Conservation (phyloP, 2,113 vertebrate genomes). For the Callipepla californica region DNA sequence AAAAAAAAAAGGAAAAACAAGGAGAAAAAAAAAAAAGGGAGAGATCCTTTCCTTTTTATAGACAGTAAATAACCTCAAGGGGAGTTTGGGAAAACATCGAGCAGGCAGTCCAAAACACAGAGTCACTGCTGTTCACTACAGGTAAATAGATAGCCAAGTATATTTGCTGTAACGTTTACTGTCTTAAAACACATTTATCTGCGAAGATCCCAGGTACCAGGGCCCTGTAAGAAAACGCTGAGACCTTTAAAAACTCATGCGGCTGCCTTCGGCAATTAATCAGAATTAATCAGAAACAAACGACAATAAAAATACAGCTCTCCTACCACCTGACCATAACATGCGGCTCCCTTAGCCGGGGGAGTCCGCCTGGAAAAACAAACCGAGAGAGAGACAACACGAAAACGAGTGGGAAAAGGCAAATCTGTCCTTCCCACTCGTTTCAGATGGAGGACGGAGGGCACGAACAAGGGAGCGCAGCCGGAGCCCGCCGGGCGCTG, state of each 20-base stretch:
- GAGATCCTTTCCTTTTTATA: slow-evolving; percentile 35
- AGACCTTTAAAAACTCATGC: not conserved
- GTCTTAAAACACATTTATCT: not conserved
- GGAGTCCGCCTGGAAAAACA: not conserved
- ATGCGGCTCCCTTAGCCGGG: not conserved
- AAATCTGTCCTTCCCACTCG: not conserved
- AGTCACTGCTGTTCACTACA: not conserved
- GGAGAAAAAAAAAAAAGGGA: not conserved
- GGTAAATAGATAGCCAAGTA: not conserved
- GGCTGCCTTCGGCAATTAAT: not conserved
- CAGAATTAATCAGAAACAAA: slow-evolving; percentile 3
- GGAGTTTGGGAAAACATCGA: not conserved
- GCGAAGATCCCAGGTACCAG: not conserved
- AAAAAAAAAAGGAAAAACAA: not conserved
- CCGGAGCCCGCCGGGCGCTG: not conserved
- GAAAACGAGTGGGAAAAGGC: not conserved
- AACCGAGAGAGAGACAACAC: not conserved
- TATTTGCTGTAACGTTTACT: not conserved
- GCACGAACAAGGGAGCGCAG: not conserved
- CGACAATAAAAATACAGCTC: not conserved
- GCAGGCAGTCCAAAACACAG: not conserved
- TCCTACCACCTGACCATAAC: not conserved
- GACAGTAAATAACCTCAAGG: slow-evolving; percentile 24
- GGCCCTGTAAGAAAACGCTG: not conserved
- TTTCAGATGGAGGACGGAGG: not conserved